Evolutionary conservation across 2,797 vertebrate genomes (phyloP).

Genomic region (Meriones psammophilus): DNA sequence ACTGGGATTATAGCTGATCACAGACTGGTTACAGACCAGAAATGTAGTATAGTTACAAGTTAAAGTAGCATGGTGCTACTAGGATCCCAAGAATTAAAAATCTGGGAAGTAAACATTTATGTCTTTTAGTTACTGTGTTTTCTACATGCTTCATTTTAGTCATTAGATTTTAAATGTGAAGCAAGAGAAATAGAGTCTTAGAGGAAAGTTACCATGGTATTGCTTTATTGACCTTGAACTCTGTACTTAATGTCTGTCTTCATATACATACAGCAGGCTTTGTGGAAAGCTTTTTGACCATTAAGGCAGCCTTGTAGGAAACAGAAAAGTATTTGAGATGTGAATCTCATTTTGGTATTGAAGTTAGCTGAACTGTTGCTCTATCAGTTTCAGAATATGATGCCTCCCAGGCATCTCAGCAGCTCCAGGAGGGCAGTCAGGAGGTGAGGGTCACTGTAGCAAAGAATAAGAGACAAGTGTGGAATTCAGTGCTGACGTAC

Average conservation of each 20-base stretch:
- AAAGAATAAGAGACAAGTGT: conserved; percentile 38
- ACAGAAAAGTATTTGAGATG: conserved; percentile 27
- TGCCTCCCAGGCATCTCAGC: not conserved
- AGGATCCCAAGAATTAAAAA: conserved; percentile 6
- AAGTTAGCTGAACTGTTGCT: conserved; percentile 14
- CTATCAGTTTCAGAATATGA: not conserved
- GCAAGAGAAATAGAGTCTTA: conserved; percentile 50
- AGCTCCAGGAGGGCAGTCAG: conserved; percentile 4
- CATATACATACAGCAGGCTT: not conserved
- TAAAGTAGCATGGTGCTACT: not conserved
- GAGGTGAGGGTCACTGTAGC: not conserved
- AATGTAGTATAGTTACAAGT: not conserved
- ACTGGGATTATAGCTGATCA: not conserved
- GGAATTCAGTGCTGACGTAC: conserved; percentile 30
- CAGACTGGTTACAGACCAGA: not conserved
- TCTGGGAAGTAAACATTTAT: not conserved
- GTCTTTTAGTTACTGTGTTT: not conserved
- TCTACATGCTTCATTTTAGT: conserved; percentile 8
- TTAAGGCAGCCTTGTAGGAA: not conserved
- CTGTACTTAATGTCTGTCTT: conserved; percentile 18
- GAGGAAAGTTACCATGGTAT: conserved; percentile 20
- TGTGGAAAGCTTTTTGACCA: not conserved
- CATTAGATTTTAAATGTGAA: conserved; percentile 33
- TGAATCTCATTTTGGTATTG: conserved; percentile 35
- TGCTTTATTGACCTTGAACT: conserved; percentile 48